Evolutionary conservation across 2,888 invertebrate species (phyloP).

Genomic region (Aphodius granarius): DNA sequence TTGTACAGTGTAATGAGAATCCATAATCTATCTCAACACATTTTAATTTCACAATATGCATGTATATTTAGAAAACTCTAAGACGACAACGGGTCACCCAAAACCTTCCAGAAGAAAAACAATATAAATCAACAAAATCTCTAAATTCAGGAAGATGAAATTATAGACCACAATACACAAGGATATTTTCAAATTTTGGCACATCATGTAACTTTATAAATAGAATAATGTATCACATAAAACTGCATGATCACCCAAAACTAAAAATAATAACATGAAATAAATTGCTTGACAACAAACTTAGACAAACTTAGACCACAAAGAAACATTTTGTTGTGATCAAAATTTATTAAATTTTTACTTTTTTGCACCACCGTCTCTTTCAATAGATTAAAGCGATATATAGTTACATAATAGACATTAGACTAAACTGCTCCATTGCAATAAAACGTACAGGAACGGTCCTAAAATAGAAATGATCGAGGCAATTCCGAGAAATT

Average conservation of each 20-base stretch:
- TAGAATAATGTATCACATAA: not conserved
- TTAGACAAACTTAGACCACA: too few relatives aligned
- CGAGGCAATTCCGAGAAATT: not conserved
- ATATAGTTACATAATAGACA: not conserved
- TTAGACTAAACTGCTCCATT: not conserved
- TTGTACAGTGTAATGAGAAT: too few relatives aligned
- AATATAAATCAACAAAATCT: not conserved
- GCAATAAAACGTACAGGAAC: not conserved
- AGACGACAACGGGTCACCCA: not conserved
- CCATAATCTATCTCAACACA: not conserved
- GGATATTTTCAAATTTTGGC: not conserved
- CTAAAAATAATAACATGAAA: too few relatives aligned
- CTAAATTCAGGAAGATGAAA: not conserved
- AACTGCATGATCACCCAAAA: not conserved
- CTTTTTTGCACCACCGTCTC: too few relatives aligned
- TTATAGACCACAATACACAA: not conserved
- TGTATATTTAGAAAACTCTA: not conserved
- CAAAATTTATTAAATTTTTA: not conserved
- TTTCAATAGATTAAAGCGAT: not conserved
- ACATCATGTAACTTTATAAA: not conserved
- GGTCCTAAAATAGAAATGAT: not conserved
- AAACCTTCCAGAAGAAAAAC: not conserved
- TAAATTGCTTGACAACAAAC: too few relatives aligned
- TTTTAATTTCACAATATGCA: not conserved
- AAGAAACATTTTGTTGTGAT: too few relatives aligned